These are phyloP conservation scores for Porites evermanni DNA, from an alignment of 92 coral and sea anemone species.

Conservation along the genomic window DNA sequence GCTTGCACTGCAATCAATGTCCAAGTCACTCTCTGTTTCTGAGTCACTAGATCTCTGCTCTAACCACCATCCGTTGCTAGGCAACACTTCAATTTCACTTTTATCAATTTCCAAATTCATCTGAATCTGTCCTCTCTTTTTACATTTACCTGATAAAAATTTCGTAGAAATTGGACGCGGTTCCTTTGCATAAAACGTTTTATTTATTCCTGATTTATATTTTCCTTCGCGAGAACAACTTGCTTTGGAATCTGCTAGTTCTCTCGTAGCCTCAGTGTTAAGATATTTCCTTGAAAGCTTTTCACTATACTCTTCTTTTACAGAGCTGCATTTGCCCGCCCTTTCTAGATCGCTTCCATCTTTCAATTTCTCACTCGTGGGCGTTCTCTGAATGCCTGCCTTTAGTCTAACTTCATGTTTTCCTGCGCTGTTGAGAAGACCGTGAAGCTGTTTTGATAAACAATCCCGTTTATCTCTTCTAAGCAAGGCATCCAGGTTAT, in stretches of 20 bases:
- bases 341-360: not conserved
- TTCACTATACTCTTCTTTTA: not conserved
- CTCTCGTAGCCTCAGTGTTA: not conserved
- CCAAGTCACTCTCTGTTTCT: not conserved
- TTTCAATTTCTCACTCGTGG: not conserved
- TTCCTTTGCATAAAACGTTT: not conserved
- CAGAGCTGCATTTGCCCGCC: not conserved
- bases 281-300: not conserved
- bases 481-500: slow-evolving; percentile 49
- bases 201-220: not conserved
- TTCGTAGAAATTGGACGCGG: not conserved
- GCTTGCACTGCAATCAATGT: not conserved
- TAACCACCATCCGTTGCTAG: slow-evolving; percentile 61
- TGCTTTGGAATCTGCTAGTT: not conserved
- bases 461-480: slow-evolving; percentile 61
- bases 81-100: slow-evolving; percentile 37
- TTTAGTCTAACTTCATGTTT: slow-evolving; percentile 14
- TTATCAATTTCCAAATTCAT: not conserved
- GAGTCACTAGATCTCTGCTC: slow-evolving; percentile 19
- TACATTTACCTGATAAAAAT: not conserved
- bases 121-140: not conserved
- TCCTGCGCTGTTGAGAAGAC: slow-evolving; percentile 39
- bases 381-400: not conserved
- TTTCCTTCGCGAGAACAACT: not conserved
- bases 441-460: slow-evolving; percentile 48